These are phyloP conservation scores for Tetragonisca angustula DNA, from an alignment of 2,888 invertebrate species.

Conservation along the genomic window DNA sequence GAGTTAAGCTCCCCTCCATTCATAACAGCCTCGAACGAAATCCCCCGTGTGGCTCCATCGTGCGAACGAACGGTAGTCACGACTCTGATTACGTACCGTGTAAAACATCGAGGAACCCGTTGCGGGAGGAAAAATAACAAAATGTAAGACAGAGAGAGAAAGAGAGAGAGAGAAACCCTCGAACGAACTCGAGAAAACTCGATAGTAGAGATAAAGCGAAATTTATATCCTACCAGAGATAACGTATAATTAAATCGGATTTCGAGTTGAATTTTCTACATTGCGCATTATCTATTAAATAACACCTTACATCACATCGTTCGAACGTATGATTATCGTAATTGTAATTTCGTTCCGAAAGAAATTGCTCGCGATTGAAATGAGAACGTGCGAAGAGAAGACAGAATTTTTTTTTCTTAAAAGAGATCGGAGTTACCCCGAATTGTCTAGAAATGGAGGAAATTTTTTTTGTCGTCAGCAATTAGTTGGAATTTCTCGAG, in stretches of 20 bases:
- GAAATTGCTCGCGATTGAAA: neutral
- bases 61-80: constrained; percentile 80
- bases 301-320: too few species aligned
- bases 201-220: constrained; percentile 23
- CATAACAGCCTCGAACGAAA: constrained; percentile 68
- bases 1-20: constrained; percentile 71
- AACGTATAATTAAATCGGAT: constrained; percentile 72
- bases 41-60: constrained; percentile 72
- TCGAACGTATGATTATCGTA: neutral
- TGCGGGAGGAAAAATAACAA: constrained; percentile 39
- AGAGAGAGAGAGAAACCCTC: constrained; percentile 22
- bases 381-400: neutral
- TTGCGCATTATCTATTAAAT: constrained; percentile 18
- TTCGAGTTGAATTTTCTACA: constrained; percentile 29
- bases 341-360: neutral
- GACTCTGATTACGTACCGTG: constrained; percentile 76
- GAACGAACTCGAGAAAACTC: constrained; percentile 34
- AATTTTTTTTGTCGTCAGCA: too few species aligned
- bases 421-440: too few species aligned
- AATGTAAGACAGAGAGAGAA: constrained; percentile 13
- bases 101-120: constrained; percentile 68
- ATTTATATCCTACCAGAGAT: constrained; percentile 48
- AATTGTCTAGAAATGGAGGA: too few species aligned
- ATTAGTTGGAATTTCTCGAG: too few species aligned
- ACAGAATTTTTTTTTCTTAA: neutral